Conservation (phyloP, 2,113 vertebrate genomes). For the Scopus umbretta region DNA sequence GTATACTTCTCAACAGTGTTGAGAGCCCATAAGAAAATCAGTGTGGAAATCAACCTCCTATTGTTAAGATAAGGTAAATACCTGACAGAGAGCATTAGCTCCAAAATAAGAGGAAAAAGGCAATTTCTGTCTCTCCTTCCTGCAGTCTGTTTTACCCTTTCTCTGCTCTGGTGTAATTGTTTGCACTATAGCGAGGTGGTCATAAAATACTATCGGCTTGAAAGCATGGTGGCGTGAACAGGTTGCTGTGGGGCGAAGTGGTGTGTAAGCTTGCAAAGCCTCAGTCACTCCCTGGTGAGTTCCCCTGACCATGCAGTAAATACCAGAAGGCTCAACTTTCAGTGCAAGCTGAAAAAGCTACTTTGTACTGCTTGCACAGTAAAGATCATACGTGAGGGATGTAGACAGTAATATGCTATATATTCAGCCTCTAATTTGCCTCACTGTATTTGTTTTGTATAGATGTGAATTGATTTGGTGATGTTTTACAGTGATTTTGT, state of each 20-base stretch:
- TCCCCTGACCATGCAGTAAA: neutral
- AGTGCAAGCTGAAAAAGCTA: neutral
- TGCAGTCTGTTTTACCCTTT: neutral
- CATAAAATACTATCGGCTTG: neutral
- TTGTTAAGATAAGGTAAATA: constrained; percentile 33
- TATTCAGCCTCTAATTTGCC: neutral
- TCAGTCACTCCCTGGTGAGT: neutral
- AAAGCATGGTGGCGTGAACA: neutral
- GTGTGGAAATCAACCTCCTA: neutral
- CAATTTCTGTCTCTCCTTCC: constrained; percentile 2
- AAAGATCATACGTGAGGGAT: neutral
- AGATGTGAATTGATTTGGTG: neutral
- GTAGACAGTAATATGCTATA: neutral
- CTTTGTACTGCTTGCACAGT: neutral
- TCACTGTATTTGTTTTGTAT: neutral
- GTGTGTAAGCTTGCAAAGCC: neutral
- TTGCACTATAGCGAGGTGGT: neutral
- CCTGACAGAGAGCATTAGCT: neutral
- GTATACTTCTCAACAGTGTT: neutral
- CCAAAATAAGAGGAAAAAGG: neutral
- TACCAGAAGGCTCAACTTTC: neutral
- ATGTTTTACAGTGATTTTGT: neutral
- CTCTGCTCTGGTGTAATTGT: neutral
- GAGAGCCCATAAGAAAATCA: neutral
- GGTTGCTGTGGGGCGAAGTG: neutral